Evolutionary conservation across 1,140 invertebrate genomes (phyloP).

Genomic region (Diploscapter pachys): DNA sequence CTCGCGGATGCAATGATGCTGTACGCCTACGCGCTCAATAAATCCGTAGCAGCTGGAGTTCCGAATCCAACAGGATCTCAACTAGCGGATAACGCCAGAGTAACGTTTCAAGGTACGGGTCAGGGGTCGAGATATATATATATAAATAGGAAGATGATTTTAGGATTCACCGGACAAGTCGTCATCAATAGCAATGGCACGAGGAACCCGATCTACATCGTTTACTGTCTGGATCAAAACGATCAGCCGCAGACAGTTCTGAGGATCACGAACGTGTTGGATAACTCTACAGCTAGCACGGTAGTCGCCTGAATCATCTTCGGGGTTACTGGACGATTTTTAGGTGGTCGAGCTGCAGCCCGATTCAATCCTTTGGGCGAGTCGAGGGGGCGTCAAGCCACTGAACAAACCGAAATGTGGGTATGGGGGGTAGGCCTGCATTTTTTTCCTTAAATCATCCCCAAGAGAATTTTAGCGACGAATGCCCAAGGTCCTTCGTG

Average conservation of each 20-base stretch:
- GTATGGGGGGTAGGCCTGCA: constrained; percentile 6
- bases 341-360: constrained; percentile 18
- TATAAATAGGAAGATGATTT: constrained; percentile 5
- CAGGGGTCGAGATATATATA: background rate
- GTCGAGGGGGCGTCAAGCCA: constrained; percentile 13
- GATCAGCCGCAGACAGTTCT: constrained; percentile 12
- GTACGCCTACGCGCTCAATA: constrained; percentile 4
- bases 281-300: background rate
- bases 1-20: constrained; percentile 10
- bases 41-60: background rate
- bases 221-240: constrained; percentile 14
- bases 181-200: constrained; percentile 21
- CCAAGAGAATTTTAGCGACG: no score
- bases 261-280: constrained; percentile 12
- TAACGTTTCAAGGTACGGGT: constrained; percentile 4
- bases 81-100: background rate
- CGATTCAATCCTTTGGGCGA: constrained; percentile 18
- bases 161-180: constrained; percentile 21
- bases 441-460: constrained; percentile 11
- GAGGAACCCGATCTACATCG: constrained; percentile 22
- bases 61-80: background rate
- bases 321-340: constrained; percentile 7
- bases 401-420: constrained; percentile 9
- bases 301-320: background rate
- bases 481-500: no score